Conservation (phyloP, 2,797 vertebrate genomes). For the Oryzias sinensis region DNA sequence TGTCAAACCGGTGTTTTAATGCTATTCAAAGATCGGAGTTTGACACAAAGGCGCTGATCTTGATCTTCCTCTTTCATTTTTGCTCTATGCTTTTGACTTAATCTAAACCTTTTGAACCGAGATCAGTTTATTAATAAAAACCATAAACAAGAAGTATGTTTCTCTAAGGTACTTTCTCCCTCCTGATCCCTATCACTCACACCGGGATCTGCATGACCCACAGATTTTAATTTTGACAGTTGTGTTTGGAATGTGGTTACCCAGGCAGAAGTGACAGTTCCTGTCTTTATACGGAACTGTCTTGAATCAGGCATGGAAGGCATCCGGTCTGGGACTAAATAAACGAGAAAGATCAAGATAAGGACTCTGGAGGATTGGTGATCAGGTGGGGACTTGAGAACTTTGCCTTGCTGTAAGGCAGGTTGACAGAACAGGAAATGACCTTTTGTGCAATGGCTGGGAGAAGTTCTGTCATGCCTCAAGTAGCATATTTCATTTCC, state of each 20-base stretch:
- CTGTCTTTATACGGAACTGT: constrained; percentile 8
- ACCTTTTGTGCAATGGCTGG: constrained; percentile 5
- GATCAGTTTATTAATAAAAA: no score
- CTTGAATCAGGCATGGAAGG: constrained; percentile 48
- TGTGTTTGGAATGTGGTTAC: constrained; percentile 1
- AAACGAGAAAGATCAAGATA: constrained; percentile 64
- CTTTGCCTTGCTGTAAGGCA: constrained; percentile 8
- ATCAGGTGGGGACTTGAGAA: constrained; percentile 34
- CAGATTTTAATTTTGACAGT: neutral
- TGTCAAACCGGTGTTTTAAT: no score
- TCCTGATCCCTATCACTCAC: no score
- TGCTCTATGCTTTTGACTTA: neutral
- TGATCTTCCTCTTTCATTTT: constrained; percentile 55
- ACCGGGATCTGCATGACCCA: no score
- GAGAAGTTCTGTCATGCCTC: constrained; percentile 10
- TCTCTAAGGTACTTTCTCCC: no score
- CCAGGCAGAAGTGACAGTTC: neutral
- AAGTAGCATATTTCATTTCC: constrained; percentile 24
- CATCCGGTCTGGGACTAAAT: constrained; percentile 37
- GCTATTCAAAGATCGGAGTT: neutral
- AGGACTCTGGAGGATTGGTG: constrained; percentile 47
- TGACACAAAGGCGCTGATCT: neutral
- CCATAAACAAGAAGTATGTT: no score
- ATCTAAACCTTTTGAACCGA: no score
- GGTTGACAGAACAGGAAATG: constrained; percentile 34